Base-by-base conservation (phyloP, 2,797 vertebrate genomes). In the Myotis planiceps region DNA sequence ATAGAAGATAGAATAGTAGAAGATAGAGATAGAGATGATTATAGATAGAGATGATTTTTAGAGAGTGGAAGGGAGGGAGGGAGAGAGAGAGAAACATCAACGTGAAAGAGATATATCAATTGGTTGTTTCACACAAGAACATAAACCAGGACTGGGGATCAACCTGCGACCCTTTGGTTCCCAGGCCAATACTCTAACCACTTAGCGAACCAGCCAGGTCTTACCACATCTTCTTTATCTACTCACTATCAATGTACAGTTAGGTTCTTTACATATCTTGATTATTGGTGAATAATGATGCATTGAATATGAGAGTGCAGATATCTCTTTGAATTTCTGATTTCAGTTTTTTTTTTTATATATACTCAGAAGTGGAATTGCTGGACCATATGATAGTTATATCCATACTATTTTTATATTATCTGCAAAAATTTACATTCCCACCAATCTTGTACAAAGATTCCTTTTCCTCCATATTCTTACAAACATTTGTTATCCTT, bases 181-280 rank as follows among this genome's bases (percentile, higher is more conserved):
- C 13, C 29, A n/a, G 29, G 29, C 15, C 60, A 63, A n/a, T n/a
- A 27, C 29, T 63, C 60, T 63, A 63, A 63, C 60, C 25, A n/a
- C 27, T 63, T n/a, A 63, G 2, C 0, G 0, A 63, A 63, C 29
- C 0, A 1, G 60, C 29, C 29, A 63, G 60, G 60, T 14, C 60
- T n/a, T 63, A 29, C 6, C 47, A 60, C 39, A 60, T 34, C 68
- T 29, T 39, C 10, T 45, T 89, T 39, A 55, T 47, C 25, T 23
- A 63, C 27, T 90, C 25, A 49, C n/a, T 21, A 58, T 29, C 39
- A 6, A 42, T 53, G 5, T n/a, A 68, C 29, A 72, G 21, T 15
- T 39, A 39, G 4, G 12, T 55, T 34, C 16, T 68, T n/a, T 66
- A 47, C 37, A 23, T 87, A 51, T 32, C 21, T 80, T 93, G 29